A percentile compares a stretch with the other conserved stretches of the same genome.
Conservation (phyloP, 1,140 invertebrate genomes). For the Drosophila ercepeae region DNA sequence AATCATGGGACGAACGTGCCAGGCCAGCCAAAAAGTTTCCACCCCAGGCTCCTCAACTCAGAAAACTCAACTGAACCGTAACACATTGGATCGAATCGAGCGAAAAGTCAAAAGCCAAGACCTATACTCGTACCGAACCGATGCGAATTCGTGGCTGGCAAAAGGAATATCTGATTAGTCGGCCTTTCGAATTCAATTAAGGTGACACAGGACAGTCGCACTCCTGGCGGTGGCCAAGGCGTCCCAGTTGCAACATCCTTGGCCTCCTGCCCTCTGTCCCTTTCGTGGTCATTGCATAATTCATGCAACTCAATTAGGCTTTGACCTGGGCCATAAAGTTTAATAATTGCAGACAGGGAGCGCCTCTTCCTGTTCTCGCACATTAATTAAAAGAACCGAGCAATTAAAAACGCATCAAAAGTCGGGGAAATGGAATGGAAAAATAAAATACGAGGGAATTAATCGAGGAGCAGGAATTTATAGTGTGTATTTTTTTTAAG, state of each 20-base stretch:
- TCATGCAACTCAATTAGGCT: conserved; percentile 68
- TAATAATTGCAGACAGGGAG: conserved; percentile 45
- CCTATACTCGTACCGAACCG: conserved; percentile 4
- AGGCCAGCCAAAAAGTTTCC: conserved; percentile 50
- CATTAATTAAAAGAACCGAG: conserved; percentile 65
- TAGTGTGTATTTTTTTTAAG: neutral
- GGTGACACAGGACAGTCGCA: conserved; percentile 28
- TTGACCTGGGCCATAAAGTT: conserved; percentile 38
- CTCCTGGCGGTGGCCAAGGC: conserved; percentile 7
- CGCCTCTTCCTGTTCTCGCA: conserved; percentile 2
- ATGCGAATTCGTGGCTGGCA: conserved; percentile 53
- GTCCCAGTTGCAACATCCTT: conserved; percentile 23
- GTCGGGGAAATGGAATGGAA: conserved; percentile 1
- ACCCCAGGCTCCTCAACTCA: neutral
- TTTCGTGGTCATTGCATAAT: conserved; percentile 33
- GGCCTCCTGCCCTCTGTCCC: neutral
- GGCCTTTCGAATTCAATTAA: conserved; percentile 63
- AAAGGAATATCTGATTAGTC: conserved; percentile 74
- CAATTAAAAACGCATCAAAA: conserved; percentile 73
- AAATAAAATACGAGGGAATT: neutral
- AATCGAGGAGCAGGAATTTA: neutral
- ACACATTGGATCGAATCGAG: conserved; percentile 29
- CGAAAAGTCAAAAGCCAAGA: conserved; percentile 27
- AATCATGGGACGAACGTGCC: conserved; percentile 70
- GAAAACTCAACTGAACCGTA: conserved; percentile 14